phyloP scores from a whole-genome alignment of 1,140 invertebrate genomes.

The Hypsibius dujardini region DNA sequence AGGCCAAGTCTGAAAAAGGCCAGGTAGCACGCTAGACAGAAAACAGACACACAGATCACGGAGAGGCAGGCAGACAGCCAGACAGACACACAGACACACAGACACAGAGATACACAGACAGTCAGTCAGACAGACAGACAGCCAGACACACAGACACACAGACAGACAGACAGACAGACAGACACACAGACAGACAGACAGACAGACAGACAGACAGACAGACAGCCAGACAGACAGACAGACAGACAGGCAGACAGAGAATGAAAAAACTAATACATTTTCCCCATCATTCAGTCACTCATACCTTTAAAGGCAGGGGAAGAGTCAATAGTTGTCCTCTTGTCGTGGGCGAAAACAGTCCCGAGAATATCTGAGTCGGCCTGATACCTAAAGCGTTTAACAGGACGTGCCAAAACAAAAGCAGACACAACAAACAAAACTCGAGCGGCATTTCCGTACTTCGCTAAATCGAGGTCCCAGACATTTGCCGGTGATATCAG shows the following conservation, averaged over 20 bases:
- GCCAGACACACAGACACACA: too few relatives aligned
- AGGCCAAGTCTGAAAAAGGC: conserved; percentile 54
- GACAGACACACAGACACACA: too few relatives aligned
- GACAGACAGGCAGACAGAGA: not conserved
- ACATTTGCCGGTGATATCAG: conserved; percentile 80
- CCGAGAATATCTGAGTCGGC: conserved; percentile 54
- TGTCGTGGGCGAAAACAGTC: conserved; percentile 43
- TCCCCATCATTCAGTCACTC: not conserved
- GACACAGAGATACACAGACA: too few relatives aligned
- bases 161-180: too few relatives aligned
- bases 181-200: too few relatives aligned
- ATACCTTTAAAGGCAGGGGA: conserved; percentile 29
- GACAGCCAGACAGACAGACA: not conserved
- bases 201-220: too few relatives aligned
- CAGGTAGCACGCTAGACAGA: not conserved
- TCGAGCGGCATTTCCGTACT: conserved; percentile 23
- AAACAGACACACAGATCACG: too few relatives aligned
- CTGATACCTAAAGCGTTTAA: not conserved
- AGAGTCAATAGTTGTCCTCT: conserved; percentile 26
- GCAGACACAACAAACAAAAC: not conserved
- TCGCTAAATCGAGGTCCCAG: conserved; percentile 55
- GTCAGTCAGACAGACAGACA: too few relatives aligned
- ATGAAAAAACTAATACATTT: not conserved
- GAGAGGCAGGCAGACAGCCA: too few relatives aligned
- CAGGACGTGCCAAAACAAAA: not conserved